Conservation (phyloP, 2,113 vertebrate genomes). For the Melanerpes formicivorus region DNA sequence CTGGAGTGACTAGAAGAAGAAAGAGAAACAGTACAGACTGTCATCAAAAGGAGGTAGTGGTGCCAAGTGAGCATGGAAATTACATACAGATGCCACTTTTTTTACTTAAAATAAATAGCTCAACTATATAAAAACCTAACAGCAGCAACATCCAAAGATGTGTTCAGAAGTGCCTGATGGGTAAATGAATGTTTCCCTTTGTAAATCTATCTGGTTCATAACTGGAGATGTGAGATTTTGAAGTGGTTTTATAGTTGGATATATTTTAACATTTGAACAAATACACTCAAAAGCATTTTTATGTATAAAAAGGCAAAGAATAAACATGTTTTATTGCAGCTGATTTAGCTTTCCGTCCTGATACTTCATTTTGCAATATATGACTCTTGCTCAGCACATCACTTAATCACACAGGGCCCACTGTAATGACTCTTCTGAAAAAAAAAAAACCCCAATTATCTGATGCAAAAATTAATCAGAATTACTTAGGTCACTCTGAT, state of each 20-base stretch:
- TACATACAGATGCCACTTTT: constrained; percentile 78
- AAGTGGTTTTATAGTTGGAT: neutral
- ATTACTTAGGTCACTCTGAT: constrained; percentile 38
- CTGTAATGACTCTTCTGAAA: neutral
- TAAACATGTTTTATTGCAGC: neutral
- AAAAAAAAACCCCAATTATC: neutral
- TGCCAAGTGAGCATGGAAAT: constrained; percentile 81
- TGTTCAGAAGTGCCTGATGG: constrained; percentile 73
- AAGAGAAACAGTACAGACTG: constrained; percentile 75
- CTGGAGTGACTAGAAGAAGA: constrained; percentile 76
- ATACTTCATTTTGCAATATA: neutral
- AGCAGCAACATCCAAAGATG: constrained; percentile 65
- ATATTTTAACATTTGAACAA: constrained; percentile 11
- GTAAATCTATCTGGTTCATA: neutral
- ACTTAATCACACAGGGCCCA: neutral
- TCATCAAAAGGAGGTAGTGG: constrained; percentile 76
- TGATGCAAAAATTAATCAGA: constrained; percentile 26
- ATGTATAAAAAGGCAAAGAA: neutral
- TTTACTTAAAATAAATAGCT: constrained; percentile 75
- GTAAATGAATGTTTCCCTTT: constrained; percentile 52
- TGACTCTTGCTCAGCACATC: neutral
- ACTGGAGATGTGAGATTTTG: constrained; percentile 19
- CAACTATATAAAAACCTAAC: constrained; percentile 67
- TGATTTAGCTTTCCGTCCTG: neutral
- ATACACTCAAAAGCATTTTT: neutral